Conservation (phyloP, 2,113 vertebrate genomes). For the Nettapus auritus region DNA sequence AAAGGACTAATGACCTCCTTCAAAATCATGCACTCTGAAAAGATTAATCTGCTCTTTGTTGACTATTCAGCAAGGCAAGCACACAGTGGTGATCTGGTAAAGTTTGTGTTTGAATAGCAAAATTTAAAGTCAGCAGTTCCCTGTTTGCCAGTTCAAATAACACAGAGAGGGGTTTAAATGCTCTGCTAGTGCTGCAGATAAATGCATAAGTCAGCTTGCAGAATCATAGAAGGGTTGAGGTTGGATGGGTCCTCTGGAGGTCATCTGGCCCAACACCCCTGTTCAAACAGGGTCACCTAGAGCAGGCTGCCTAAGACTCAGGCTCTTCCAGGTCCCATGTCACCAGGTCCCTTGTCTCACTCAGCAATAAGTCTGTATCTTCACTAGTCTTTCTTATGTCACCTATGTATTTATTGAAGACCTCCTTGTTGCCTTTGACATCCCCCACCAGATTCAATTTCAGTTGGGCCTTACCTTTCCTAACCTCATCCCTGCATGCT, state of each 20-base stretch:
- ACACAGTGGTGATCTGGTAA: slow-evolving; percentile 3
- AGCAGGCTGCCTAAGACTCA: not conserved
- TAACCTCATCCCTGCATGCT: not conserved
- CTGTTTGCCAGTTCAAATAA: not conserved
- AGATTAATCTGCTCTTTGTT: slow-evolving; percentile 29
- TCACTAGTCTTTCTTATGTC: not conserved
- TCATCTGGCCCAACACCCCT: not conserved
- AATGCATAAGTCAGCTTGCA: not conserved
- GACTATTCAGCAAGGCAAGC: slow-evolving; percentile 34
- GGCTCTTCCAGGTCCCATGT: not conserved
- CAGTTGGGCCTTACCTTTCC: not conserved
- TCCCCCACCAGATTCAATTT: not conserved
- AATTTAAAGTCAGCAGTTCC: not conserved
- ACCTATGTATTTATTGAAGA: not conserved
- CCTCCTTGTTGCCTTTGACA: not conserved
- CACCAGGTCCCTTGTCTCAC: not conserved
- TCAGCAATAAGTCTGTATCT: not conserved
- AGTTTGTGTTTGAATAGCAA: slow-evolving; percentile 16
- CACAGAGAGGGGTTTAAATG: not conserved
- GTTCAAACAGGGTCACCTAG: not conserved
- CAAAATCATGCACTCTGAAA: not conserved
- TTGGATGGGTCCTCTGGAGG: not conserved
- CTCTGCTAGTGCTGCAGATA: not conserved
- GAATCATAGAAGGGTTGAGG: not conserved
- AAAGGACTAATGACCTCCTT: not conserved